These are phyloP conservation scores for Andricus curvator DNA, from an alignment of 2,888 invertebrate genomes.

Conservation along the genomic window DNA sequence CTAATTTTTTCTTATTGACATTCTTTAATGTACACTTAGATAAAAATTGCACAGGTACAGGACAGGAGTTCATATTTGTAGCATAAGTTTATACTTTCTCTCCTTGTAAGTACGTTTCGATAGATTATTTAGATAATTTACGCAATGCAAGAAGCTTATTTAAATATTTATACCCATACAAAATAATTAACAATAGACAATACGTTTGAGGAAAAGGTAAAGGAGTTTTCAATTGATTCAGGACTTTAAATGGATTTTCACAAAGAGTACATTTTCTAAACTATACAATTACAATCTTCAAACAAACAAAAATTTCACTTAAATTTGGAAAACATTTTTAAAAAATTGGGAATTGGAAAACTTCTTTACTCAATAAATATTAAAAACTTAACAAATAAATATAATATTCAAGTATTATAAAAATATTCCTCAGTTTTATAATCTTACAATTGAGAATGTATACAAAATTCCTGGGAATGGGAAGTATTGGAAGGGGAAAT, in stretches of 20 bases:
- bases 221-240: neutral
- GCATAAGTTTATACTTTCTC: neutral
- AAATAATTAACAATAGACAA: neutral
- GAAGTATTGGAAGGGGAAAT: neutral
- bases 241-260: neutral
- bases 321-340: neutral
- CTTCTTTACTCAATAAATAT: neutral
- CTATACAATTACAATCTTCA: neutral
- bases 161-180: neutral
- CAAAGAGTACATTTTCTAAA: neutral
- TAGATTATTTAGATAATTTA: neutral
- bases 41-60: conserved; percentile 20
- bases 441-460: neutral
- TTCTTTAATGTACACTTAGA: conserved; percentile 18
- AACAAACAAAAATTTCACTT: neutral
- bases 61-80: conserved; percentile 19
- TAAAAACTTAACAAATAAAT: neutral
- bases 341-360: neutral
- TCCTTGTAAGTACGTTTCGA: conserved; percentile 27
- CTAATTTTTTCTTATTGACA: neutral
- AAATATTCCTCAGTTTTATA: neutral
- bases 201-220: neutral
- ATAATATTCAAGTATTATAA: neutral
- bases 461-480: neutral
- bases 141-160: neutral